A percentile compares a stretch with the other conserved stretches of the same genome.
phyloP scores from a whole-genome alignment of 2,888 invertebrate species.

The Meteorus colon region DNA sequence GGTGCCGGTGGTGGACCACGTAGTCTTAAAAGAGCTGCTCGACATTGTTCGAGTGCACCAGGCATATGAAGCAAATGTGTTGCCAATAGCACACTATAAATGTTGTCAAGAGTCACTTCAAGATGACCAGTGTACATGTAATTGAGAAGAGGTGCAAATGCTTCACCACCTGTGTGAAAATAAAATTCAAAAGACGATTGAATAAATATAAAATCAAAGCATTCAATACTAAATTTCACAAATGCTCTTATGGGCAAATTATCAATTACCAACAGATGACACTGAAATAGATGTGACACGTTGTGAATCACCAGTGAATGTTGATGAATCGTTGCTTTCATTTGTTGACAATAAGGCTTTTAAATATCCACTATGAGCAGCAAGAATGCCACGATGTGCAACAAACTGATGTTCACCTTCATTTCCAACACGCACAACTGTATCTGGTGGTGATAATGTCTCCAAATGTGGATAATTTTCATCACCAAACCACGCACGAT shows the following conservation, averaged over 20 bases:
- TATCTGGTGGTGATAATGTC: conserved; percentile 76
- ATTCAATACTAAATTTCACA: neutral
- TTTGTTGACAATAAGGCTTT: conserved; percentile 77
- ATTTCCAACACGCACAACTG: conserved; percentile 79
- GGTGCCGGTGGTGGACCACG: conserved; percentile 64
- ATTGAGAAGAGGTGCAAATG: conserved; percentile 80
- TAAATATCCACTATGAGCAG: conserved; percentile 83
- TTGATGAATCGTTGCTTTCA: conserved; percentile 49
- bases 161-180: conserved; percentile 66
- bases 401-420: conserved; percentile 79
- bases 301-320: conserved; percentile 41
- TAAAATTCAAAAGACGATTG: neutral
- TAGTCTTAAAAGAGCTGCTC: conserved; percentile 77
- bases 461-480: conserved; percentile 64
- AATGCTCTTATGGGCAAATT: neutral
- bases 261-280: conserved; percentile 68
- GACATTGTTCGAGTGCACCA: conserved; percentile 81
- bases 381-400: conserved; percentile 80
- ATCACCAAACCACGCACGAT: conserved; percentile 72
- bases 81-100: conserved; percentile 82
- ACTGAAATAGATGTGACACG: conserved; percentile 67
- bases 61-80: conserved; percentile 85
- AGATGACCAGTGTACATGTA: conserved; percentile 86
- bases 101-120: conserved; percentile 81
- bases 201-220: neutral